These are phyloP conservation scores for Tragelaphus imberbis DNA, from an alignment of 2,113 vertebrate species.

Conservation along the genomic window DNA sequence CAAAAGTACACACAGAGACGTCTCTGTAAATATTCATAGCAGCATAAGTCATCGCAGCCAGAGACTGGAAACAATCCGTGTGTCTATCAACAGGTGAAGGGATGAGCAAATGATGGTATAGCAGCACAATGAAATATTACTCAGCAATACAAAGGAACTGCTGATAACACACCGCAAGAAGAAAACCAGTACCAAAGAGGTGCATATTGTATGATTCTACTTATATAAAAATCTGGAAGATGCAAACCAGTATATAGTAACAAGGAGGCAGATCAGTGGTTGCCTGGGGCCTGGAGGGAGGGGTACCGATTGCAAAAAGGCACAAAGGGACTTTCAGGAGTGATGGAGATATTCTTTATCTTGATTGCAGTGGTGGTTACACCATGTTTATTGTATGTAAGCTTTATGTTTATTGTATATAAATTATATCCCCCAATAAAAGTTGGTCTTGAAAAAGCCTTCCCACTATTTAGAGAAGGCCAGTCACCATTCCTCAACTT, in stretches of 20 bases:
- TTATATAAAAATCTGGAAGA: background rate
- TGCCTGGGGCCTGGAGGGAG: background rate
- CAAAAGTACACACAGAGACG: background rate
- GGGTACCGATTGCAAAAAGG: background rate
- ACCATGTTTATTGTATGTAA: background rate
- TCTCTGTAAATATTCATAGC: background rate
- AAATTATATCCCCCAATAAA: background rate
- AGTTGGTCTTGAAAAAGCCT: background rate
- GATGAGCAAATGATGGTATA: background rate
- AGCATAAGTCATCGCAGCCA: background rate
- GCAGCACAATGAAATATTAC: background rate
- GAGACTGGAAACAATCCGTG: background rate
- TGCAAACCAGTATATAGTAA: background rate
- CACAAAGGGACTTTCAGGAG: background rate
- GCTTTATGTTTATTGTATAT: background rate
- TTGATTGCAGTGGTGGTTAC: background rate
- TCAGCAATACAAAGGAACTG: background rate
- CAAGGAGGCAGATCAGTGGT: background rate
- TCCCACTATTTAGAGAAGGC: background rate
- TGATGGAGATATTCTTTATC: background rate
- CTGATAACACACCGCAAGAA: background rate
- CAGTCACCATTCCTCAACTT: background rate
- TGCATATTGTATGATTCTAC: background rate
- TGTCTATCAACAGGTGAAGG: background rate
- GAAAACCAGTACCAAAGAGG: background rate